Evolutionary conservation across 2,113 vertebrate species (phyloP), one percentile per base, ranked within the genome.

Genomic region (Malaclemys terrapin): DNA sequence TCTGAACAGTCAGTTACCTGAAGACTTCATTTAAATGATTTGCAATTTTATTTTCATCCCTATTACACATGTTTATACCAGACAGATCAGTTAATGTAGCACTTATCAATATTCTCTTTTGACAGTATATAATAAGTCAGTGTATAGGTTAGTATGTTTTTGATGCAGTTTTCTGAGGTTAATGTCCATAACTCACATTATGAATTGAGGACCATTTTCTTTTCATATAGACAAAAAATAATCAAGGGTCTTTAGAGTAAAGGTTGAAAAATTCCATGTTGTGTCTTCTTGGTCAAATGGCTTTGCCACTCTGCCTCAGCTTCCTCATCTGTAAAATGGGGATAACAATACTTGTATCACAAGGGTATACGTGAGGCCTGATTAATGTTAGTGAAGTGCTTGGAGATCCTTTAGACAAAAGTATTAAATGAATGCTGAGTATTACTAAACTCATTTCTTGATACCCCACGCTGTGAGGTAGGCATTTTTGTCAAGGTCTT

Each of bases 1-100:
- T 78, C 62, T 89, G 69, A 0, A 59, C 91, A 92, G 17, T 79
- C 83, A 45, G n/a, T 31, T 24, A 79, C 88, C n/a, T 87, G 76
- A 89, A 93, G 88, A 52, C 86, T 89, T 92, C 84, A 35, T 79
- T 93, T 85, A 92, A 91, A 79, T 22, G 9, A 91, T 29, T 24
- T 87, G 45, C 29, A 75, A n/a, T 82, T 50, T 35, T 50, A 49
- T 49, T 87, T 87, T 93, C 62, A 35, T 90, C 94, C 50, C 88
- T 86, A 59, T 22, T 88, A 19, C 9, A 35, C 14, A 29, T 90
- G 31, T 49, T 91, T n/a, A 81, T 85, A 20, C 16, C 78, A 12
- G 85, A 54, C 49, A 20, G 65, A 80, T 72, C 79, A 53, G 24
- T 81, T 24, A 82, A 11, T 65, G 53, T 90, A 12, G 0, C 19